Evolutionary conservation across 2,113 vertebrate genomes (phyloP), one percentile per base, ranked within the genome.

Genomic region (Prunella fulvescens): DNA sequence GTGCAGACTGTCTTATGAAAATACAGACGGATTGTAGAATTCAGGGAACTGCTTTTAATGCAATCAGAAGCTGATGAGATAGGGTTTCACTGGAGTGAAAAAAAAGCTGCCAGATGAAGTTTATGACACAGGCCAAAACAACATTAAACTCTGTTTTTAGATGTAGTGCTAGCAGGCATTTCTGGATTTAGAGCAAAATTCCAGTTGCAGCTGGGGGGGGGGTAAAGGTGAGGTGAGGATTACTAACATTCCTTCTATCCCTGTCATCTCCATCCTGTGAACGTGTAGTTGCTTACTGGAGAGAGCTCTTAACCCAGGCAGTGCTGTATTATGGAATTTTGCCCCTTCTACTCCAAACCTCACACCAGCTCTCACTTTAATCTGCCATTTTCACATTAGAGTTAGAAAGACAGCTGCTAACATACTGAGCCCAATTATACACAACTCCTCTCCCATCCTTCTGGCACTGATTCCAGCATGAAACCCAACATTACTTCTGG

Each of bases 111-210:
- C 24, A 83, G 45, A 54, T 65, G 10, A 91, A 60, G 60, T 66
- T 78, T 48, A 84, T 69, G 45, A 89, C 1, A 5, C 54, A 53
- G 50, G 42, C n/a, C 64, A 61, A 70, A 91, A 53, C 1, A 3
- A 65, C 35, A n/a, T 64, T 48, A 72, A 70, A 45, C 6, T 77
- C 67, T 78, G 31, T 3, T 73, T 92, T 86, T 70, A 84, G 28
- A 40, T 29, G 7, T 69, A 47, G 25, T 60, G 23, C 31, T 61
- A 42, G 31, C 8, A 81, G 29, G 35, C 35, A 87, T 78, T 93
- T 90, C 60, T 74, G 57, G n/a, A 74, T 66, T 87, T 54, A 66
- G 15, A 93, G 23, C 6, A 87, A 87, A 57, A 66, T 74, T 77
- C 28, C 31, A 48, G 8, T 35, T 72, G 53, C 58, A 72, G 14